These are phyloP conservation scores for Engystomops pustulosus DNA, from an alignment of 2,113 vertebrate genomes.

Conservation along the genomic window DNA sequence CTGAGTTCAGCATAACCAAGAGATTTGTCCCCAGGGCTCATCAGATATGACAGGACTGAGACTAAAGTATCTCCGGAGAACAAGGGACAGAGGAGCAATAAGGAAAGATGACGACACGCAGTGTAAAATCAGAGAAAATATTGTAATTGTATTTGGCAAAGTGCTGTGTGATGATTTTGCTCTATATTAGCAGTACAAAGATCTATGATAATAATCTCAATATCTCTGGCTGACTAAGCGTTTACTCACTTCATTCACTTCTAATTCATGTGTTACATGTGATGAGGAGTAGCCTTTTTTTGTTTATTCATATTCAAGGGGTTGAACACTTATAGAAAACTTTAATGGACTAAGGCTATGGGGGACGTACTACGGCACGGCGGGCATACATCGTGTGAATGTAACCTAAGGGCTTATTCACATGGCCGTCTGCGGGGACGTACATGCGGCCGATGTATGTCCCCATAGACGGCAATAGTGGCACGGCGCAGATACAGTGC, in stretches of 20 bases:
- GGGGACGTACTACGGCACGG: too few relatives aligned
- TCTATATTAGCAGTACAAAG: neutral
- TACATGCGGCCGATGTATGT: too few relatives aligned
- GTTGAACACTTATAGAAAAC: too few relatives aligned
- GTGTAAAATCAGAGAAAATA: slow-evolving; percentile 6
- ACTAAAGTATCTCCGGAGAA: slow-evolving; percentile 50
- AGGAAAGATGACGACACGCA: slow-evolving; percentile 35
- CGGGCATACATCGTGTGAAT: too few relatives aligned
- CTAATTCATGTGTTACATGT: neutral
- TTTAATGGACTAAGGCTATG: too few relatives aligned
- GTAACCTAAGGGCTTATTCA: too few relatives aligned
- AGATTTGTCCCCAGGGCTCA: slow-evolving; percentile 58
- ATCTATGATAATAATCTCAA: neutral
- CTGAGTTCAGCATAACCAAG: slow-evolving; percentile 61
- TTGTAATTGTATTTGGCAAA: slow-evolving; percentile 15
- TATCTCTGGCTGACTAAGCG: slow-evolving; percentile 4
- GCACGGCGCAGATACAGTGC: too few relatives aligned
- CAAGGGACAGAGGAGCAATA: slow-evolving; percentile 18
- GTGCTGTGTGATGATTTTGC: slow-evolving; percentile 1
- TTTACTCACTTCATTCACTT: neutral
- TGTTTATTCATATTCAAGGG: neutral
- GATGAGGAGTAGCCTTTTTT: neutral
- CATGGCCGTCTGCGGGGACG: too few relatives aligned
- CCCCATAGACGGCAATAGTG: too few relatives aligned
- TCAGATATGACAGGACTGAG: slow-evolving; percentile 57